A percentile compares a stretch with the other conserved stretches of the same genome.
phyloP scores from a whole-genome alignment of 1,140 invertebrate genomes.

The Caenorhabditis latens region DNA sequence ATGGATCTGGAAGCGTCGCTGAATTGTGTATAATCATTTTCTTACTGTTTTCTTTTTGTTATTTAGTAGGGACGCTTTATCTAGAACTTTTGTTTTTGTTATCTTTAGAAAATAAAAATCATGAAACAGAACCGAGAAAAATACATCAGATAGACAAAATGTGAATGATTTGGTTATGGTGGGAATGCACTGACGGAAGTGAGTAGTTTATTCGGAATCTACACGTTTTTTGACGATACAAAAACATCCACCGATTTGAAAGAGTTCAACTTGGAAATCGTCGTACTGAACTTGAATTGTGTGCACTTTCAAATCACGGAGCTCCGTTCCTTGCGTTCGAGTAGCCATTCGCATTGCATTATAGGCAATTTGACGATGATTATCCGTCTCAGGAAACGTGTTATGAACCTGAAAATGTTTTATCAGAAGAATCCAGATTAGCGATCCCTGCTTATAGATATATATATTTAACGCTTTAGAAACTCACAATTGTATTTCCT shows the following conservation, averaged over 20 bases:
- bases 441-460: no score
- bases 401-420: constrained; percentile 7
- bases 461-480: background rate
- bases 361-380: constrained; percentile 37
- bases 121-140: background rate
- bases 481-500: constrained; percentile 29
- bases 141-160: background rate
- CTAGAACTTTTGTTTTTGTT: constrained; percentile 26
- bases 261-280: constrained; percentile 42
- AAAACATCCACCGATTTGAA: constrained; percentile 25
- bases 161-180: background rate
- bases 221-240: constrained; percentile 33
- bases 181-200: constrained; percentile 7
- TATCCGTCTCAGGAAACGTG: constrained; percentile 20
- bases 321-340: constrained; percentile 30
- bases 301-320: constrained; percentile 12
- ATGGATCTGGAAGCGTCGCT: constrained; percentile 85
- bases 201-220: background rate
- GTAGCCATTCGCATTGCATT: constrained; percentile 43
- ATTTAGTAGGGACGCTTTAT: background rate
- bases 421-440: background rate
- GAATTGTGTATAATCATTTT: background rate
- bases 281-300: constrained; percentile 44
- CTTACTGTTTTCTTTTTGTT: background rate
- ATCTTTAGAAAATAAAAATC: constrained; percentile 7